Conservation (phyloP, 2,888 invertebrate genomes). For the Druceiella hillmani region DNA sequence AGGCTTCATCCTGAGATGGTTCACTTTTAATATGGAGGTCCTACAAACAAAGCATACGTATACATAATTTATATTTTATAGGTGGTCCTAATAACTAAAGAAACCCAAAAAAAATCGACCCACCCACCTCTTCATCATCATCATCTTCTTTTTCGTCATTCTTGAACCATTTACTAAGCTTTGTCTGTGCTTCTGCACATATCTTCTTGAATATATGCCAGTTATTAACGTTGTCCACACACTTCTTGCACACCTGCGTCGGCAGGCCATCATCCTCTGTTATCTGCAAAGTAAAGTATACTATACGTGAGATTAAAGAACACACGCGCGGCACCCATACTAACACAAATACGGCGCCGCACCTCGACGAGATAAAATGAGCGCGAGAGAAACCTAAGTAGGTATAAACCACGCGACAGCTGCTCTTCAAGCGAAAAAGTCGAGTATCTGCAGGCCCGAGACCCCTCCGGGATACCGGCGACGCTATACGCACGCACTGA, state of each 20-base stretch:
- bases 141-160: conserved; percentile 48
- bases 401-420: conserved; percentile 40
- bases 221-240: conserved; percentile 58
- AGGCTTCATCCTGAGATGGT: conserved; percentile 48
- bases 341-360: conserved; percentile 37
- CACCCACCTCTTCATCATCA: conserved; percentile 50
- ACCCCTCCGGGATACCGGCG: conserved; percentile 51
- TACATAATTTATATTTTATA: conserved; percentile 6
- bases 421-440: conserved; percentile 50
- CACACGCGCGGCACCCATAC: conserved; percentile 31
- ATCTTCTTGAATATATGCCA: conserved; percentile 62
- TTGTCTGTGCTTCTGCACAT: conserved; percentile 61
- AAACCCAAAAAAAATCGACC: conserved; percentile 17
- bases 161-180: conserved; percentile 54
- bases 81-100: conserved; percentile 1
- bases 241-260: conserved; percentile 59
- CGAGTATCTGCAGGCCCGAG: conserved; percentile 45
- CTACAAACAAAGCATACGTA: conserved; percentile 41
- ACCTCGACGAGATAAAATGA: conserved; percentile 36
- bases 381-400: conserved; percentile 40
- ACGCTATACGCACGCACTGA: conserved; percentile 46
- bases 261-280: conserved; percentile 57
- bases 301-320: conserved; percentile 43
- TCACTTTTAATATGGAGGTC: conserved; percentile 51
- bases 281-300: conserved; percentile 51